Base-by-base conservation (phyloP, 2,113 vertebrate genomes). In the Crotalus helleri region DNA sequence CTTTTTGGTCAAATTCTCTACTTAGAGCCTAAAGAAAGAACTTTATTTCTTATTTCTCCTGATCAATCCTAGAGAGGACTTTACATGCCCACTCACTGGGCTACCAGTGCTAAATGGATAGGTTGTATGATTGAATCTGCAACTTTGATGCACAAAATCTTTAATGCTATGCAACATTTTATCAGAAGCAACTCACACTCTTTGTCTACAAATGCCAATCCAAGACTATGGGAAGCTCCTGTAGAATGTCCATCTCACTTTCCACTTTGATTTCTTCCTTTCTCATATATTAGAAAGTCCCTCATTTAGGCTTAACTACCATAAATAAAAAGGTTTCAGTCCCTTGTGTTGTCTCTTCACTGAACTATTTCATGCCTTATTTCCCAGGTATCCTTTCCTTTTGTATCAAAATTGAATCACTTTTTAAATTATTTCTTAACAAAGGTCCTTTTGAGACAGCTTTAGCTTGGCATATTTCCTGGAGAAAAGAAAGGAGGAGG, bases 371-470 rank as follows among this genome's bases (percentile, higher is more conserved):
- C 49, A 51, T 5, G 3, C 51, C 51, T 91, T 49, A 44, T 74
- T 89, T 90, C 88, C 57, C 81, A 87, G 51, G 51, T 51, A 92
- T 6, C 57, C 74, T 69, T 92, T 86, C 74, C 33, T 74, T 87
- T 53, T 87, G 74, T 49, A 87, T 39, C 86, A 55, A 89, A 33
- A 81, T 26, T 8, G 33, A 46, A 92, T 57, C 24, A 54, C 58
- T 69, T 5, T 46, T 92, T 8, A 69, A 90, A 69, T 46, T 33
- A 19, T 23, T 86, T 11, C 39, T 49, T 94, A 92, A 90, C 88
- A 94, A 94, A 92, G 91, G 58, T 12, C 23, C 91, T 94, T 90
- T 92, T 93, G 86, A 90, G 91, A 94, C 49, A 86, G 51, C 88
- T 87, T 49, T 57, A 58, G 89, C 46, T 85, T 94, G 93, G 81